Evolutionary conservation across 2,113 vertebrate genomes (phyloP).

Genomic region (Cervus canadensis): DNA sequence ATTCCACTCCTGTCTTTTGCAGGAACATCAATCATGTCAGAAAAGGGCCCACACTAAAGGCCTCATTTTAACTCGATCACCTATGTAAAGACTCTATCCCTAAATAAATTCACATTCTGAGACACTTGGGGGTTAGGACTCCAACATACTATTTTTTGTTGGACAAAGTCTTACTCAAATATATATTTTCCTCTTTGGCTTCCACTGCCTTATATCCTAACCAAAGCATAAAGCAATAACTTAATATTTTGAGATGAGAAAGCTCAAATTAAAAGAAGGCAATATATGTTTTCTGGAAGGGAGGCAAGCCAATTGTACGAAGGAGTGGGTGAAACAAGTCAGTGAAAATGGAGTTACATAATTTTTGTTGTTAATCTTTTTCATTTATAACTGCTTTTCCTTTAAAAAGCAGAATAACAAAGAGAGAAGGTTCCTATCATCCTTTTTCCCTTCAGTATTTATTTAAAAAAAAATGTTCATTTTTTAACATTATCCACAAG

Average conservation of each 20-base stretch:
- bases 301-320: neutral
- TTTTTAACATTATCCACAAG: neutral
- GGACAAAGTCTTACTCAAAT: neutral
- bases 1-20: neutral
- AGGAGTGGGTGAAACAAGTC: neutral
- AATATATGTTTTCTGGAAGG: neutral
- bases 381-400: neutral
- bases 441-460: neutral
- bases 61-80: neutral
- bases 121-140: neutral
- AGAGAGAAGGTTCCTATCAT: neutral
- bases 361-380: neutral
- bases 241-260: neutral
- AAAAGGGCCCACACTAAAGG: neutral
- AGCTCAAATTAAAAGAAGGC: neutral
- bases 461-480: neutral
- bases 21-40: neutral
- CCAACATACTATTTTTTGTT: neutral
- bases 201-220: neutral
- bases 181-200: neutral
- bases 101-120: neutral
- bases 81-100: neutral
- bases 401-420: neutral
- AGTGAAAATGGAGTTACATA: neutral
- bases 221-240: neutral